These are phyloP conservation scores for Cairina moschata DNA, from an alignment of 2,113 vertebrate species.

Conservation along the genomic window DNA sequence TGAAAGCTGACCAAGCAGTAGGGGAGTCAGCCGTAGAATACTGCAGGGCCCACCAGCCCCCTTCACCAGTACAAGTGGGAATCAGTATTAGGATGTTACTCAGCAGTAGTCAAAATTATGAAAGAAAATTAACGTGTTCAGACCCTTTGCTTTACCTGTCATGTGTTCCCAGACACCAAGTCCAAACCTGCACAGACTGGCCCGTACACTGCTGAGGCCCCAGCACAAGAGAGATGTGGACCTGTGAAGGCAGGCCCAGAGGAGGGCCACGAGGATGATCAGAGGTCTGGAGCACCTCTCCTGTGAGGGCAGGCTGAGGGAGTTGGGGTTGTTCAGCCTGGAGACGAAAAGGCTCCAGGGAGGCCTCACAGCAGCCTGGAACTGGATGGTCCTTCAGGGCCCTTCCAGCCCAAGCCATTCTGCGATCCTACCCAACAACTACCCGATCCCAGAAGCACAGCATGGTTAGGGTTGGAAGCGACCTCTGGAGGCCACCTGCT, in stretches of 20 bases:
- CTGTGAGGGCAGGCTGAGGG: too few relatives aligned
- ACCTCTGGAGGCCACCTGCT: background rate
- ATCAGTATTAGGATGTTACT: background rate
- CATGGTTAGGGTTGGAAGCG: too few relatives aligned
- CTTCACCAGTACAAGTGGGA: background rate
- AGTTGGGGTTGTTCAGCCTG: too few relatives aligned
- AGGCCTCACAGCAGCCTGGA: too few relatives aligned
- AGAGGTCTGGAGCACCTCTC: too few relatives aligned
- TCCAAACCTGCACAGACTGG: background rate
- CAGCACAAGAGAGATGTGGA: background rate
- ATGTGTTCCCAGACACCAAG: background rate
- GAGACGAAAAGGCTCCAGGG: too few relatives aligned
- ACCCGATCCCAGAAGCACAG: too few relatives aligned
- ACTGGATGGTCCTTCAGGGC: too few relatives aligned
- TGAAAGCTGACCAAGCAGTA: background rate
- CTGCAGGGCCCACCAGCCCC: background rate
- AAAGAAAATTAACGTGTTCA: background rate
- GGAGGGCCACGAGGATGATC: background rate
- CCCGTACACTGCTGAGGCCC: background rate
- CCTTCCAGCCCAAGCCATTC: too few relatives aligned
- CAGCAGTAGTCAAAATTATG: background rate
- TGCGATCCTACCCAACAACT: too few relatives aligned
- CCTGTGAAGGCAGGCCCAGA: background rate
- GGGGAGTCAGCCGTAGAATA: background rate
- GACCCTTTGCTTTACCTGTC: background rate